Base-by-base conservation (phyloP, 1,140 invertebrate species). In the Bicyclus anynana region DNA sequence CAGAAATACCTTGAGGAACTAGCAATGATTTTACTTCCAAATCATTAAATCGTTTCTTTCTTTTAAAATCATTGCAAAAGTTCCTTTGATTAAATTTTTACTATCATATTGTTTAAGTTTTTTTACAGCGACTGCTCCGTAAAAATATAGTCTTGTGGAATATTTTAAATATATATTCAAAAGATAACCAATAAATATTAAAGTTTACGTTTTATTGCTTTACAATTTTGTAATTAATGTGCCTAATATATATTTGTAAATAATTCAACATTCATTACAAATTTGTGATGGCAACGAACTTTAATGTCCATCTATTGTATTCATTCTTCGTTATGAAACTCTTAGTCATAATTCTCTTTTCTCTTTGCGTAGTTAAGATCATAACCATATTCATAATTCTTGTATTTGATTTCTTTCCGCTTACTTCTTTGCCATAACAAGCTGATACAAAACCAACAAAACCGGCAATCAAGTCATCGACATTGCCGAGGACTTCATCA, bases 381-480 rank as follows among this genome's bases (percentile, higher is more conserved):
- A 85, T 85, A 83, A 84, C 75, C 82, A 87, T 84, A 70, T 71
- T 80, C 84, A 87, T 85, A 83, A 87, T 84, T 85, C 77, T 85
- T 85, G 72, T 80, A 82, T 85, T 83, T 84, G 80, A 82, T 87
- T 86, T 86, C 83, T 85, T 86, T 84, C 81, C 80, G 83, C 85
- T 88, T 88, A 77, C 83, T 88, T 88, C 83, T 86, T 86, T 87
- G 81, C 78, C 76, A 85, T 84, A 89, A 89, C 84, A 90, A 96
- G 95, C 94, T 91, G 95, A 97, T 90, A 94, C 94, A 89, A 97
- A 97, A 91, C 96, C 96, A 80, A 93, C 95, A 79, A 97, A 97
- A 92, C 95, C 96, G 85, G 96, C 96, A 84, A 97, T 97, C 90
- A 97, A 97, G 92, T 96, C 95, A 78, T 97, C 95, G 69, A 97